Percentiles rank a stretch among this genome's conserved stretches.
phyloP scores from a whole-genome alignment of 2,797 vertebrate species.

The Heterohyrax brucei region DNA sequence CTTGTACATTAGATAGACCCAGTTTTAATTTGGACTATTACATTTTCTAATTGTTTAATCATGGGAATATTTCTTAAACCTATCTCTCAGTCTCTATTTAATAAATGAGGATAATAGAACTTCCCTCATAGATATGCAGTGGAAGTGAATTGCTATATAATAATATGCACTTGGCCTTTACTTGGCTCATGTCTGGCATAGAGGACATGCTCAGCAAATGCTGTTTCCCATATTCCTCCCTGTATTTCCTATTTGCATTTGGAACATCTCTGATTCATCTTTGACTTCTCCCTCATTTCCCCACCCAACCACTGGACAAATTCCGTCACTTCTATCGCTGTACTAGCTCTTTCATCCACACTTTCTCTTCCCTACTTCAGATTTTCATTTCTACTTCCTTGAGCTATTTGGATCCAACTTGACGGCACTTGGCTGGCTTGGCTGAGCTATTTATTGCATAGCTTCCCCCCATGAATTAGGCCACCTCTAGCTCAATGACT shows the following conservation, averaged over 20 bases:
- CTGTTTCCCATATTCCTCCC: neutral
- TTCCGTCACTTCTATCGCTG: neutral
- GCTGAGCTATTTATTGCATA: neutral
- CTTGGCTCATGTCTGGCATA: neutral
- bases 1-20: constrained; percentile 44
- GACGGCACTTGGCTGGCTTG: no score
- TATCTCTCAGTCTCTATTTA: neutral
- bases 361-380: neutral
- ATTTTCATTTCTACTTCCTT: neutral
- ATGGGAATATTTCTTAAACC: neutral
- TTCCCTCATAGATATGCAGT: neutral
- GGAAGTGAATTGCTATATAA: neutral
- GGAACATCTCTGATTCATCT: neutral
- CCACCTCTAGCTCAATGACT: neutral
- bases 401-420: neutral
- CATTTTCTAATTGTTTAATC: constrained; percentile 13
- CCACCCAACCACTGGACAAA: neutral
- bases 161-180: no score
- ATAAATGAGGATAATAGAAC: neutral
- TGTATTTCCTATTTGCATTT: neutral
- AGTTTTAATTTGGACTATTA: constrained; percentile 25
- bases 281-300: neutral
- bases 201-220: neutral
- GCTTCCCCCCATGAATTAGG: neutral
- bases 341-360: neutral